Conservation (phyloP, 2,113 vertebrate species). For the Pithys albifrons region DNA sequence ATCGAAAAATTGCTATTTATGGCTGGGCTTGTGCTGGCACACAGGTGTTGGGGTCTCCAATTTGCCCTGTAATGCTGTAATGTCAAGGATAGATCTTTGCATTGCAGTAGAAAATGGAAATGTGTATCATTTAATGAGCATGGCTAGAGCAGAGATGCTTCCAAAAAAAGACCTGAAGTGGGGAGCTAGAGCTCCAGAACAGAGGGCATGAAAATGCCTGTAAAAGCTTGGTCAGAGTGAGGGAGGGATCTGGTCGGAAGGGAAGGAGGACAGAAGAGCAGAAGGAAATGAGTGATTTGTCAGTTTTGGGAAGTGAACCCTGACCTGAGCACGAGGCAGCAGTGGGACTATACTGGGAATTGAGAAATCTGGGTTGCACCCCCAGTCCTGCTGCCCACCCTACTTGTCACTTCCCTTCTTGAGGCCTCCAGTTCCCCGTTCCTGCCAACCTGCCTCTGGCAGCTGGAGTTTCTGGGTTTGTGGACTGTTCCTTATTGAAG, state of each 20-base stretch:
- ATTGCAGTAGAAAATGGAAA: background rate
- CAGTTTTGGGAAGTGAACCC: conserved; percentile 32
- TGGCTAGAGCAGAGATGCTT: background rate
- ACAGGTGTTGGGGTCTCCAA: background rate
- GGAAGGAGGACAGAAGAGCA: background rate
- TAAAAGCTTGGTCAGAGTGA: background rate
- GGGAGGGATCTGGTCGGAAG: background rate
- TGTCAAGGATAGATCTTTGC: background rate
- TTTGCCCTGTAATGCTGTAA: background rate
- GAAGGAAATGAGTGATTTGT: conserved; percentile 34
- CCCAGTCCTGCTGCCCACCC: background rate
- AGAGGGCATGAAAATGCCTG: background rate
- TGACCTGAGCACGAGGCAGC: background rate
- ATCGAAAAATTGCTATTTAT: background rate
- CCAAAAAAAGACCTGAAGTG: background rate
- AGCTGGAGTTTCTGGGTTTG: background rate
- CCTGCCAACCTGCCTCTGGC: background rate
- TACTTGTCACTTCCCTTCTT: background rate
- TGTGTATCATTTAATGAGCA: background rate
- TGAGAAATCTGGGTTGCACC: conserved; percentile 29
- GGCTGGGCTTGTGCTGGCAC: background rate
- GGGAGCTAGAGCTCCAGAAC: background rate
- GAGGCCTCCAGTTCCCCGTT: background rate
- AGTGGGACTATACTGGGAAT: background rate
- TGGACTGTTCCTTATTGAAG: background rate